Conservation (phyloP, 2,888 invertebrate species). For the Dorcus hopei region DNA sequence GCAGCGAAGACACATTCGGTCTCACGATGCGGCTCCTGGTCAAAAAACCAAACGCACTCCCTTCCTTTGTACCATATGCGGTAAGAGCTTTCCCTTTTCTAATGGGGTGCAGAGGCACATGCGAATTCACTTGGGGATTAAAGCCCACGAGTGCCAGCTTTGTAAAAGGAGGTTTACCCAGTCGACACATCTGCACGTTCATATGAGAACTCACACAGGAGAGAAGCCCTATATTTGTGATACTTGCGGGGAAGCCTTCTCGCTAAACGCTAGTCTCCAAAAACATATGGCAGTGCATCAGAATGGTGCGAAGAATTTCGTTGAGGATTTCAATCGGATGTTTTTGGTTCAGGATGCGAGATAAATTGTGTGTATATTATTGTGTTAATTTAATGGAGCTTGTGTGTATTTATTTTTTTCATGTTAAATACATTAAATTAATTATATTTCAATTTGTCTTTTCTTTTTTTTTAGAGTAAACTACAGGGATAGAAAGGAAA, state of each 20-base stretch:
- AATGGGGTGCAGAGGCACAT: conserved; percentile 45
- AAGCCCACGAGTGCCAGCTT: conserved; percentile 42
- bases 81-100: conserved; percentile 42
- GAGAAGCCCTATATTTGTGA: conserved; percentile 53
- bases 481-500: too few species aligned
- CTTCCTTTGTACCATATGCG: conserved; percentile 42
- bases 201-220: conserved; percentile 53
- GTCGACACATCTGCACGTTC: conserved; percentile 49
- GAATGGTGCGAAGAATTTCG: not conserved
- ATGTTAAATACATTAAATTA: too few species aligned
- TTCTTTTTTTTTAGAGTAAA: too few species aligned
- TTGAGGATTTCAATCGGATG: not conserved
- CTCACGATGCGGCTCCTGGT: conserved; percentile 37
- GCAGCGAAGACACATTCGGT: conserved; percentile 34
- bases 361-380: not conserved
- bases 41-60: conserved; percentile 40
- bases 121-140: conserved; percentile 43
- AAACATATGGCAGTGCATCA: conserved; percentile 34
- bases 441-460: too few species aligned
- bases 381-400: too few species aligned
- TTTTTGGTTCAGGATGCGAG: not conserved
- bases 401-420: too few species aligned
- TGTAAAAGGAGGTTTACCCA: conserved; percentile 47
- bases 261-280: conserved; percentile 36
- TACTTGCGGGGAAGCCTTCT: conserved; percentile 47